Percentiles rank a stretch among this genome's conserved stretches.
Evolutionary conservation across 1,140 invertebrate species (phyloP).

Genomic region (Diorhabda elongata): DNA sequence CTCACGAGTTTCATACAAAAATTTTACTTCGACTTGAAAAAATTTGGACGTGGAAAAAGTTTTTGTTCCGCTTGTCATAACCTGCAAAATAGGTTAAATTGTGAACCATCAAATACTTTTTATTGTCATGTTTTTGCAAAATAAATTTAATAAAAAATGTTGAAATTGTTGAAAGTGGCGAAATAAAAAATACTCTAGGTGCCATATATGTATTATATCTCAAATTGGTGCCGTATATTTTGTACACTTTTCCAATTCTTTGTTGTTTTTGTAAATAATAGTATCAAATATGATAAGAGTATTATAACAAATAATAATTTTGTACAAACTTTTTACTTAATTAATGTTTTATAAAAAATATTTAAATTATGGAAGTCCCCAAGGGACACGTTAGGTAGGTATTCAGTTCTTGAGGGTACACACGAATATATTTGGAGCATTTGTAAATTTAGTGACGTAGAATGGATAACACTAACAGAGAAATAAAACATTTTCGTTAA

Average conservation of each 20-base stretch:
- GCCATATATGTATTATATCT: conserved; percentile 7
- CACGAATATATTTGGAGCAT: not conserved
- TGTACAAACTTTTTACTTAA: conserved; percentile 33
- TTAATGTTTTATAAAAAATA: conserved; percentile 29
- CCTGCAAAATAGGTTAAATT: too few species aligned
- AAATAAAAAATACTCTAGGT: not conserved
- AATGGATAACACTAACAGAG: too few species aligned
- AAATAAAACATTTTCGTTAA: too few species aligned
- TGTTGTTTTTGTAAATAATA: not conserved
- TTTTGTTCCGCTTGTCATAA: too few species aligned
- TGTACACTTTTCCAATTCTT: conserved; percentile 4
- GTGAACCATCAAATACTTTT: too few species aligned
- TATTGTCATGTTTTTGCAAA: too few species aligned
- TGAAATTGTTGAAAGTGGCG: not conserved
- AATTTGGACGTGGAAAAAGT: too few species aligned
- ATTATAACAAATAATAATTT: conserved; percentile 22
- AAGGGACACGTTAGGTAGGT: conserved; percentile 20
- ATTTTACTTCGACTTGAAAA: too few species aligned
- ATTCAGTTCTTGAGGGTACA: conserved; percentile 26
- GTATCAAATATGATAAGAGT: conserved; percentile 3
- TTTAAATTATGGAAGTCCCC: conserved; percentile 28
- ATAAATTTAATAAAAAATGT: too few species aligned
- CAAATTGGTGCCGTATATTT: conserved; percentile 12
- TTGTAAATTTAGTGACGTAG: too few species aligned
- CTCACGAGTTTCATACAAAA: too few species aligned